phyloP scores from a whole-genome alignment of 2,113 vertebrate genomes.

The Tyto alba region DNA sequence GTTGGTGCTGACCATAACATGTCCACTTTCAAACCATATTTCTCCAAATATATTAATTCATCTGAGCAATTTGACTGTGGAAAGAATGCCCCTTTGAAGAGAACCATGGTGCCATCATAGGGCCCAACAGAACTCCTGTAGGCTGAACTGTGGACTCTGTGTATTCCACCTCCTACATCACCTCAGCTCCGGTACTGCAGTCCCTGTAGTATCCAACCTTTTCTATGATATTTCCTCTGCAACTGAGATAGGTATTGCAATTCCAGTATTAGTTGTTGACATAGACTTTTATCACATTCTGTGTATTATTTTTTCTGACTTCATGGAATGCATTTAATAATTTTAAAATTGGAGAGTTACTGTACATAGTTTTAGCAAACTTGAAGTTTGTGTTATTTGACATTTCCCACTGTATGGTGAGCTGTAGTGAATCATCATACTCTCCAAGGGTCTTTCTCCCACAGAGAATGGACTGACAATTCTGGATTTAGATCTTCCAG shows the following conservation, averaged over 20 bases:
- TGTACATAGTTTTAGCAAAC: background rate
- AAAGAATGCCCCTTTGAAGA: background rate
- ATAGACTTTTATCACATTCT: background rate
- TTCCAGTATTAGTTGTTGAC: background rate
- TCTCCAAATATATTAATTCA: background rate
- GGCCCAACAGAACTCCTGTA: background rate
- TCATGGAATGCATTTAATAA: background rate
- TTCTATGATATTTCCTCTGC: background rate
- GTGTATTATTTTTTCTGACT: background rate
- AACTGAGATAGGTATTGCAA: background rate
- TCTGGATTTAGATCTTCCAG: background rate
- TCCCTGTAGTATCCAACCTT: background rate
- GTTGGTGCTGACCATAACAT: background rate
- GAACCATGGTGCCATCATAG: background rate
- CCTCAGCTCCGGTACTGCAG: background rate
- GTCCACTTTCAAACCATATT: accelerated
- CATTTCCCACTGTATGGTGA: background rate
- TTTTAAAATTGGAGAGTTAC: background rate
- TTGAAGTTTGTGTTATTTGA: background rate
- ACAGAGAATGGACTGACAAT: background rate
- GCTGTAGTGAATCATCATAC: background rate
- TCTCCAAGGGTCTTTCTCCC: background rate
- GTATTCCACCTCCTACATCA: background rate
- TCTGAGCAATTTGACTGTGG: background rate
- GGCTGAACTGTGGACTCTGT: background rate